phyloP scores from a whole-genome alignment of 1,140 invertebrate genomes.

The Delia radicum region DNA sequence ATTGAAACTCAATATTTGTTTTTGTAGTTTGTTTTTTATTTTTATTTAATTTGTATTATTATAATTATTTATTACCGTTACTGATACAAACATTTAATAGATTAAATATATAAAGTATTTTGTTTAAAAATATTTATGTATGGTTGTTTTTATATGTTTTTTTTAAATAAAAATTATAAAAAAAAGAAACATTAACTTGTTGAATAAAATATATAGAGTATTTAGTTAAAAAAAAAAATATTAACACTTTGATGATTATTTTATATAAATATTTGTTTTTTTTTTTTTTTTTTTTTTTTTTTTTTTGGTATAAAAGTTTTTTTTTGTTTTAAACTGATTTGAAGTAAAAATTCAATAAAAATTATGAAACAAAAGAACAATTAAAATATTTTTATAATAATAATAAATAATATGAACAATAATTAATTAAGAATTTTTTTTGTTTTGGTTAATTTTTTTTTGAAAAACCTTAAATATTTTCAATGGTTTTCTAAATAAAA shows the following conservation, averaged over 20 bases:
- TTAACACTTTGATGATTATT: not conserved
- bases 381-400: slow-evolving; percentile 15
- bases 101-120: slow-evolving; percentile 26
- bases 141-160: not conserved
- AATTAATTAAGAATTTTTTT: slow-evolving; percentile 12
- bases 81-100: slow-evolving; percentile 31
- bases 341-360: slow-evolving; percentile 12
- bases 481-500: not conserved
- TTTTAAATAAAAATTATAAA: not conserved
- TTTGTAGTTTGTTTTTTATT: not conserved
- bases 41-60: slow-evolving; percentile 7
- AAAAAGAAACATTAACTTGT: slow-evolving; percentile 1
- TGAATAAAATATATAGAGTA: slow-evolving; percentile 23
- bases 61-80: slow-evolving; percentile 27
- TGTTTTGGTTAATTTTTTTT: slow-evolving; percentile 24
- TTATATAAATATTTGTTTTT: no score
- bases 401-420: slow-evolving; percentile 26
- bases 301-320: not conserved
- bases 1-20: no score
- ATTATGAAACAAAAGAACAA: slow-evolving; percentile 11
- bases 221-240: not conserved
- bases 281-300: no score
- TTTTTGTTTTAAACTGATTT: no score
- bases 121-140: slow-evolving; percentile 1
- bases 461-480: slow-evolving; percentile 12